Base-by-base conservation (phyloP, 2,113 vertebrate species). In the Potamarius usumacintae region DNA sequence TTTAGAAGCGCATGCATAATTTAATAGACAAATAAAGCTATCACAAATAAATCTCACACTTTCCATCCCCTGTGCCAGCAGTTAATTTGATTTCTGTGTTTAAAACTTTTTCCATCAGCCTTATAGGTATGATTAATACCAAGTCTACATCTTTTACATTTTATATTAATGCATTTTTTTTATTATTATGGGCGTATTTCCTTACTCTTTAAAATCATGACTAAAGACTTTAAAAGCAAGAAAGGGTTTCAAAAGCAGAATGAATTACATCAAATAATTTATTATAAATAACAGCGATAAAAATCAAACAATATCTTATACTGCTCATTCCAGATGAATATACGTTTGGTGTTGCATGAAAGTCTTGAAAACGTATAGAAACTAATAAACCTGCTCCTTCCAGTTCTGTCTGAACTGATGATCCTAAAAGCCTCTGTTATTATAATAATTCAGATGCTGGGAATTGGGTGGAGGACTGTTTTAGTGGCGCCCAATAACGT, bases 371-470 rank as follows among this genome's bases (percentile, higher is more conserved):
- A 71, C n/a, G 4, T 53, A 79, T 82, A 76, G 14, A 48, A 77
- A 87, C 55, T 25, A 65, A 74, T 1, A 0, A 76, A 30, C n/a
- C 52, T 15, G 30, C 10, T 34, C 42, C 20, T 60, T 58, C n/a
- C 83, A 22, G n/a, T 62, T 74, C 63, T 52, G 57, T 63, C 89
- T 67, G 22, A 79, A 34, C 53, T 62, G 17, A 25, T 81, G 78
- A 85, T 88, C 67, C 90, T 90, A 89, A 89, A 90, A 90, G 89
- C 85, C 90, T 79, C 58, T 90, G 83, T 85, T 87, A 93, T 93
- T 90, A 89, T 80, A 91, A 92, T 83, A 91, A 93, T 90, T 91
- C 86, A 89, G 89, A 86, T 85, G 79, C 90, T 91, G 90, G 50
- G 63, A 79, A 89, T 52, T 55, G 81, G 87, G 85, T 22, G 71